These are phyloP conservation scores for Halcyon chelicuti DNA, from an alignment of 2,797 vertebrate genomes.

Conservation along the genomic window DNA sequence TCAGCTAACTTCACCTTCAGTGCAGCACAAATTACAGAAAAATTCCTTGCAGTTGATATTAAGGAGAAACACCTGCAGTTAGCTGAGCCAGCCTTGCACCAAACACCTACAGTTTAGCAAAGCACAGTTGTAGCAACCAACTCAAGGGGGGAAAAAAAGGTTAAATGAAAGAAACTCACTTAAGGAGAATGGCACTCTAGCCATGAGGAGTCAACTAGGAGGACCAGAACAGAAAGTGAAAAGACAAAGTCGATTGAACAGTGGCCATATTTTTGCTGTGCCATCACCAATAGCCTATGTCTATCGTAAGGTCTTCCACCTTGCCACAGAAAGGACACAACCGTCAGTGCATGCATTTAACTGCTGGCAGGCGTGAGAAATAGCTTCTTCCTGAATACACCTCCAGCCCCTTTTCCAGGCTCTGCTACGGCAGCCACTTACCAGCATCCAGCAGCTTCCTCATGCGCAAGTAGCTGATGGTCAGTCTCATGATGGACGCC, in stretches of 20 bases:
- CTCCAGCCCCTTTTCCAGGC: neutral
- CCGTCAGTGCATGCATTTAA: neutral
- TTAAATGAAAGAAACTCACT: neutral
- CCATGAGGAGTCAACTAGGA: neutral
- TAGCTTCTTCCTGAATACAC: neutral
- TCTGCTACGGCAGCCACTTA: constrained; percentile 61
- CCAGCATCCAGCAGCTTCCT: constrained; percentile 90
- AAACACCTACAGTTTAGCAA: neutral
- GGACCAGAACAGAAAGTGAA: neutral
- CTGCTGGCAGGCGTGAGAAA: neutral
- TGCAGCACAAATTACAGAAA: neutral
- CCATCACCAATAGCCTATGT: neutral
- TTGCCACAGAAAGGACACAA: neutral
- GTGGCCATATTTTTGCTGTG: neutral
- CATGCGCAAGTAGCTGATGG: constrained; percentile 96
- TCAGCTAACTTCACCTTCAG: neutral
- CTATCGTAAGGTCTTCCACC: neutral
- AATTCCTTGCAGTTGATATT: neutral
- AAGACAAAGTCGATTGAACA: neutral
- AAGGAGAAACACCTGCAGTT: neutral
- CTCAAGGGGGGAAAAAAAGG: neutral
- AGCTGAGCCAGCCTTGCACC: neutral
- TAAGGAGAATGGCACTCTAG: neutral
- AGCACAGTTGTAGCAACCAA: neutral
- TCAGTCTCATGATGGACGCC: constrained; percentile 96